A percentile compares a stretch with the other conserved stretches of the same genome.
Evolutionary conservation across 1,140 invertebrate genomes (phyloP).

Genomic region (Drosophila kepulauana): DNA sequence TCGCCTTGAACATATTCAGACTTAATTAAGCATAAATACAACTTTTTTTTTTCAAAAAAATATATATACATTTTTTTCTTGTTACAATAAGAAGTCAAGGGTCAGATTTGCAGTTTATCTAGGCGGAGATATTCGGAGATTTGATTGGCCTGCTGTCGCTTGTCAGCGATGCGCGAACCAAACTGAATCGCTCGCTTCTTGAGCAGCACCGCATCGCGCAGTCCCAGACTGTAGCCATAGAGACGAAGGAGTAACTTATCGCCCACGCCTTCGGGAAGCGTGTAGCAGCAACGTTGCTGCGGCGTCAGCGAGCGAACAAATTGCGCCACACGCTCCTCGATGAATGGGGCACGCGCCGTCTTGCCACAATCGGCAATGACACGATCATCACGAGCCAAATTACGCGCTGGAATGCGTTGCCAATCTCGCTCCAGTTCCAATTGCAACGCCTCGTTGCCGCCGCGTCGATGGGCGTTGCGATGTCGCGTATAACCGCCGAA

Average conservation of each 20-base stretch:
- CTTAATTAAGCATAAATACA: no score
- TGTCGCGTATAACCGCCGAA: constrained; percentile 97
- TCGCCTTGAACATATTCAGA: no score
- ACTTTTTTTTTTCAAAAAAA: neutral
- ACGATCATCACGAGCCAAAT: constrained; percentile 97
- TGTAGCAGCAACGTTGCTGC: constrained; percentile 90
- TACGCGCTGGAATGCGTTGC: constrained; percentile 94
- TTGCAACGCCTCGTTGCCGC: constrained; percentile 85
- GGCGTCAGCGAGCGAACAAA: constrained; percentile 90
- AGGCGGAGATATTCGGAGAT: constrained; percentile 85
- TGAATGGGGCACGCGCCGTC: constrained; percentile 94
- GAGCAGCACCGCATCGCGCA: constrained; percentile 88
- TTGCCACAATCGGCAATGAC: constrained; percentile 92
- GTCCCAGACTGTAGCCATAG: constrained; percentile 90
- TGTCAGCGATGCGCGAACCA: constrained; percentile 97
- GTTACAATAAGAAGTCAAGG: neutral
- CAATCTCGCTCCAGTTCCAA: constrained; percentile 92
- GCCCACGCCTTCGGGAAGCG: constrained; percentile 91
- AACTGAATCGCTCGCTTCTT: constrained; percentile 98
- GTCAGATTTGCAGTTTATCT: neutral
- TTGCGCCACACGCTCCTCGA: constrained; percentile 95
- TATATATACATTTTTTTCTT: no score
- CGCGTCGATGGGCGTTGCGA: constrained; percentile 88
- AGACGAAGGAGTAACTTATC: constrained; percentile 96
- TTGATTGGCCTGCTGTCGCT: constrained; percentile 95